A percentile compares a stretch with the other conserved stretches of the same genome.
Conservation (phyloP, 2,888 invertebrate genomes). For the Serripes groenlandicus region DNA sequence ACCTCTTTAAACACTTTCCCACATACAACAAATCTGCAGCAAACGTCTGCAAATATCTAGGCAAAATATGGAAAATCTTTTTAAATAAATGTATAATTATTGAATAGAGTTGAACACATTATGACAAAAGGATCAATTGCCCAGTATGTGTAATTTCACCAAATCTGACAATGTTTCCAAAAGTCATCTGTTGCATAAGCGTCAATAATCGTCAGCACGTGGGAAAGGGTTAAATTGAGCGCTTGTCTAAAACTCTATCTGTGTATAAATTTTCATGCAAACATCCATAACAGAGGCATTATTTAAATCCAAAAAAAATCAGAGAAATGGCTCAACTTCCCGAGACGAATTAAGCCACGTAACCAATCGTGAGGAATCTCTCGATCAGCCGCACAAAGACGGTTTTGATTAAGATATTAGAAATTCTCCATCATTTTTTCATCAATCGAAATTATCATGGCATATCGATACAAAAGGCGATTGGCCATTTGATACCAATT, state of each 20-base stretch:
- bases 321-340: conserved; percentile 11
- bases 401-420: conserved; percentile 58
- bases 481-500: conserved; percentile 22
- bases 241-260: conserved; percentile 18
- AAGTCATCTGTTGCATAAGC: no score
- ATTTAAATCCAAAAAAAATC: background rate
- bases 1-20: background rate
- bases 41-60: no score
- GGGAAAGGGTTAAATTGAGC: background rate
- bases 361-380: conserved; percentile 19
- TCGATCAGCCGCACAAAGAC: conserved; percentile 39
- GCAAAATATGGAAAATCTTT: no score
- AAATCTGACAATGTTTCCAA: no score
- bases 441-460: conserved; percentile 57
- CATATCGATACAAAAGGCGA: conserved; percentile 62
- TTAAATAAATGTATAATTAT: no score
- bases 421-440: conserved; percentile 61
- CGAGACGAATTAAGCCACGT: conserved; percentile 16
- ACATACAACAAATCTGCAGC: no score
- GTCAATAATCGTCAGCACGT: no score
- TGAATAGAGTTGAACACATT: no score
- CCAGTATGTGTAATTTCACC: no score
- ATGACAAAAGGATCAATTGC: no score
- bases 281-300: conserved; percentile 4
- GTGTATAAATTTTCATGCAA: conserved; percentile 27